Percentiles rank a stretch among this genome's conserved stretches.
phyloP scores from a whole-genome alignment of 2,888 invertebrate genomes.

The Drosophila macrothrix region DNA sequence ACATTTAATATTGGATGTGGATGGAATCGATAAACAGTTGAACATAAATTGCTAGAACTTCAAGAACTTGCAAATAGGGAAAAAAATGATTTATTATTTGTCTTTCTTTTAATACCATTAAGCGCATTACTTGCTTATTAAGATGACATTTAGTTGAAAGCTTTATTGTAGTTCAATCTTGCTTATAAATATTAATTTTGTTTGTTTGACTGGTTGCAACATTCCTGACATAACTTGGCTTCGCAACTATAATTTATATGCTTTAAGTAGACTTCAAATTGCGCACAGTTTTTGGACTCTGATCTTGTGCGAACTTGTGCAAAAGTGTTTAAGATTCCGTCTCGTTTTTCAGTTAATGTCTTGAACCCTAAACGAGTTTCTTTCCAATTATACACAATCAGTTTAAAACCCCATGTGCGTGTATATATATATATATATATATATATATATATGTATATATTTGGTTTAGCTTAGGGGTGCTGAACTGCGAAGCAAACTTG shows the following conservation, averaged over 20 bases:
- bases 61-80: background rate
- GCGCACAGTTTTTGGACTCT: constrained; percentile 1
- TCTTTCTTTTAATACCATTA: background rate
- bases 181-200: background rate
- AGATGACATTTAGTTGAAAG: background rate
- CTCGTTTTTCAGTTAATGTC: constrained; percentile 21
- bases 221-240: background rate
- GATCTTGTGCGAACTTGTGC: constrained; percentile 11
- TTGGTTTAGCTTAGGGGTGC: constrained; percentile 37
- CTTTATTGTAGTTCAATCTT: background rate
- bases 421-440: background rate
- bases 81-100: background rate
- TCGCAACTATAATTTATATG: background rate
- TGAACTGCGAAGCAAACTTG: constrained; percentile 41
- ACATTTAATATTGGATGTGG: background rate
- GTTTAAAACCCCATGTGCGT: constrained; percentile 31
- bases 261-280: background rate
- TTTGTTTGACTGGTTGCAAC: background rate
- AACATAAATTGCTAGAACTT: background rate
- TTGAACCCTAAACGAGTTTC: constrained; percentile 58
- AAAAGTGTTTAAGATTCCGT: constrained; percentile 31
- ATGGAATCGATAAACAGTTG: background rate
- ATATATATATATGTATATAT: background rate
- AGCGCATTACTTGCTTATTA: background rate
- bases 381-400: constrained; percentile 37